Base-by-base conservation (phyloP, 2,888 invertebrate species). In the Trimorus sp. region DNA sequence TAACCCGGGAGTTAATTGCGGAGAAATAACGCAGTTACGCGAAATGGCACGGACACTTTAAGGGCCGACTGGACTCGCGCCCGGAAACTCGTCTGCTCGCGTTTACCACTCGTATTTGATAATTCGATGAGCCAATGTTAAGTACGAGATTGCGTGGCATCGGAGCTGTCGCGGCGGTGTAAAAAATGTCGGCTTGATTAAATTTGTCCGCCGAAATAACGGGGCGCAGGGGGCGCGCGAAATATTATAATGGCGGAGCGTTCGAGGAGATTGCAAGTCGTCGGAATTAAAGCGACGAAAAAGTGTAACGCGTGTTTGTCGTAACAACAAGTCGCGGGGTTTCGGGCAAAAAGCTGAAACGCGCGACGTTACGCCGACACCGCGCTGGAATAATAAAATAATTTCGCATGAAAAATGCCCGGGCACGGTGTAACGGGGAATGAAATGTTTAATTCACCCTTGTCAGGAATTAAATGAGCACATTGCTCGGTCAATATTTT, bases 1-100 rank as follows among this genome's bases (percentile, higher is more conserved):
- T 71, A 76, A 62, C 65, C 53, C 48, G 40, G 49, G 45, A 68
- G 60, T 76, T 81, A 81, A 81, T 76, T 71, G 71, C 56, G 49
- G 56, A 71, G 62, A 71, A 81, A 76, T 76, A 81, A 81, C 74
- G 53, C 58, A 15, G 38, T 76, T 65, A 73, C 53, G 68, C 14
- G 53, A 16, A 70, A 63, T 42, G 63, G 42, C 14, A 59, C 11
- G 53, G 42, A 70, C 59, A 38, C 51, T 16, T 56, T 54, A 26
- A 42, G 48, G 48, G 12, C 26, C 26, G 4, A 26, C 26, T 4
- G 26, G 26, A 26, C 26, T 26, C 26, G 26, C 26, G 26, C 26
- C 26, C 26, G 26, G 26, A 26, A 26, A 26, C 2, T 26, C 26
- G 38, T 75, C 59, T 42, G 48, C 59, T 59, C 15, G 14, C 42